These are phyloP conservation scores for Cairina moschata DNA, from an alignment of 2,113 vertebrate genomes.

Conservation along the genomic window DNA sequence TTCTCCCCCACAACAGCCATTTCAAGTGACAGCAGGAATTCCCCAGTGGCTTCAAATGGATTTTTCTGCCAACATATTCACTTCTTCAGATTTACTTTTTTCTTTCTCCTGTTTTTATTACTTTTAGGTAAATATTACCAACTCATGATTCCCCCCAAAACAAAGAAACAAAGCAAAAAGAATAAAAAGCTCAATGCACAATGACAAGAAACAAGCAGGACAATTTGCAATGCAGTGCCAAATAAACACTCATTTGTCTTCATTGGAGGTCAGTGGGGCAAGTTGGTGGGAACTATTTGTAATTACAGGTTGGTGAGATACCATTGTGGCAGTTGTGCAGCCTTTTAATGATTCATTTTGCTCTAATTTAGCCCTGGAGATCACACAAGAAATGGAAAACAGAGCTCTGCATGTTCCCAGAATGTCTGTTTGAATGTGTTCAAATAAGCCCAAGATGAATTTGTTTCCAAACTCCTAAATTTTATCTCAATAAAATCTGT, in stretches of 20 bases:
- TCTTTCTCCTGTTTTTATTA: neutral
- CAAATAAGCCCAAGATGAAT: neutral
- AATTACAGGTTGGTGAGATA: conserved; percentile 43
- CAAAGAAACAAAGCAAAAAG: neutral
- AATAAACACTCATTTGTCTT: neutral
- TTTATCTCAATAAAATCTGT: neutral
- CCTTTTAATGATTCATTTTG: conserved; percentile 1
- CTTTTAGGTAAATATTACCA: neutral
- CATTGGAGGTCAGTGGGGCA: conserved; percentile 21
- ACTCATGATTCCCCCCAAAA: neutral
- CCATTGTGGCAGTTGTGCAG: neutral
- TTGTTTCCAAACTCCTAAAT: conserved; percentile 13
- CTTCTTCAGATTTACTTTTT: neutral
- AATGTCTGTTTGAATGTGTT: neutral
- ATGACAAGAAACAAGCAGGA: neutral
- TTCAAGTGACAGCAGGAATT: conserved; percentile 55
- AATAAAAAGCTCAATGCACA: neutral
- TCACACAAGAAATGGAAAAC: conserved; percentile 4
- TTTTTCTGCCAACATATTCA: neutral
- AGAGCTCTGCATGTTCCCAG: neutral
- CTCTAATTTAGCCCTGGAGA: conserved; percentile 23
- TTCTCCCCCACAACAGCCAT: conserved; percentile 20
- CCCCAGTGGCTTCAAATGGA: conserved; percentile 23
- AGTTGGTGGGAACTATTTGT: neutral
- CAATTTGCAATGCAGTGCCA: neutral